phyloP scores from a whole-genome alignment of 92 coral and sea anemone genomes.

The Palythoa heliodiscus region DNA sequence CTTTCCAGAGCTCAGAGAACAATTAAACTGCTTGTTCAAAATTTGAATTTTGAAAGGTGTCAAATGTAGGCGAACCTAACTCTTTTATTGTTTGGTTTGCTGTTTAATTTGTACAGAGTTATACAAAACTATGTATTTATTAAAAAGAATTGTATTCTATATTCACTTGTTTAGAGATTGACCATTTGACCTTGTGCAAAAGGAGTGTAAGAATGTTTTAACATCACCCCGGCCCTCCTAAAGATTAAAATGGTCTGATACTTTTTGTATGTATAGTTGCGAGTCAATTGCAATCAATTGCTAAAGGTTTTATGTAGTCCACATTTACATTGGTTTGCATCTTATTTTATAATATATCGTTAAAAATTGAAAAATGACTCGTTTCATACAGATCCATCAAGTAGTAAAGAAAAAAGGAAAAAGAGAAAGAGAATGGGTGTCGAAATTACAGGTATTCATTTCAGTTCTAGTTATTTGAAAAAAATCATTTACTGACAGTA shows the following conservation, averaged over 20 bases:
- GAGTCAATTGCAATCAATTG: conserved; percentile 2
- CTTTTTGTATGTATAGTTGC: conserved; percentile 2
- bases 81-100: conserved; percentile 2
- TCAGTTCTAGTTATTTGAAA: conserved; percentile 1
- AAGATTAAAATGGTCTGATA: conserved; percentile 1
- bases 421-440: conserved; percentile 3
- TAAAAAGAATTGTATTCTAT: conserved; percentile 1
- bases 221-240: background rate
- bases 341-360: conserved; percentile 1
- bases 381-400: conserved; percentile 3
- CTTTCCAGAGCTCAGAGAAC: background rate
- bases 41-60: background rate
- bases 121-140: conserved; percentile 1
- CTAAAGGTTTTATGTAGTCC: conserved; percentile 3
- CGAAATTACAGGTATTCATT: conserved; percentile 2
- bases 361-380: background rate
- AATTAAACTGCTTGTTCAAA: conserved; percentile 4
- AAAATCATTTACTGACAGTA: conserved; percentile 1
- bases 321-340: conserved; percentile 2
- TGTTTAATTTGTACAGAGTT: conserved; percentile 1
- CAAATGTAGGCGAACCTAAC: conserved; percentile 7
- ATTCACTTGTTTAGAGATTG: conserved; percentile 2
- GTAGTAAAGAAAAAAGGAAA: background rate
- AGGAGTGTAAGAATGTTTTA: conserved; percentile 2
- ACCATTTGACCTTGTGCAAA: conserved; percentile 3